Percentiles rank a stretch among this genome's conserved stretches.
phyloP scores from a whole-genome alignment of 2,797 vertebrate genomes.

The Acanthurus leucopareius region DNA sequence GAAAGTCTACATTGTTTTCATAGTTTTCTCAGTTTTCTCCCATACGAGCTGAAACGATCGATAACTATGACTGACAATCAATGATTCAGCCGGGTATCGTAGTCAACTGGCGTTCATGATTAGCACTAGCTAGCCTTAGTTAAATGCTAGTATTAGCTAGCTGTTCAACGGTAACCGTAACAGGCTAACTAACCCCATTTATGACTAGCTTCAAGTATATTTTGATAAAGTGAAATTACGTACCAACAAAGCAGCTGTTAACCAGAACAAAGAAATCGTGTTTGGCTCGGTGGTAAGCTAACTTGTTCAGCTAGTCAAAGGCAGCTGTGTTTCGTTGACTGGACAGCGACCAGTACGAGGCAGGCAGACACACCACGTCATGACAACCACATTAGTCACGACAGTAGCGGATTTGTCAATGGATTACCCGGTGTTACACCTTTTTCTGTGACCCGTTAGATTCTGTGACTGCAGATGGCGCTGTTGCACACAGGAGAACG shows the following conservation, averaged over 20 bases:
- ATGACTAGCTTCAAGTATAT: neutral
- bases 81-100: no score
- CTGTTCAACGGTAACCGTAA: slow-evolving; percentile 27
- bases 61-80: neutral
- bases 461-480: no score
- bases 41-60: neutral
- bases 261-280: neutral
- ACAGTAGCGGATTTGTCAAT: neutral
- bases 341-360: neutral
- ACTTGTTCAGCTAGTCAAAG: slow-evolving; percentile 3
- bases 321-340: slow-evolving; percentile 10
- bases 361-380: slow-evolving; percentile 60
- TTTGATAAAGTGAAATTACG: slow-evolving; percentile 5
- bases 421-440: slow-evolving; percentile 12
- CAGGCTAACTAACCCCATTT: neutral
- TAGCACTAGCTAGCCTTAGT: slow-evolving; percentile 41
- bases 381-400: slow-evolving; percentile 33
- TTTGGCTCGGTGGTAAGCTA: neutral
- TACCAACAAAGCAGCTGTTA: slow-evolving; percentile 36
- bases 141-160: slow-evolving; percentile 58
- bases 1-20: neutral
- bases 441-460: no score
- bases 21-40: neutral
- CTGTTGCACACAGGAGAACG: no score
- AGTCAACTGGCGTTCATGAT: neutral